Conservation (phyloP, 2,113 vertebrate genomes). For the Melanerpes aurifrons region DNA sequence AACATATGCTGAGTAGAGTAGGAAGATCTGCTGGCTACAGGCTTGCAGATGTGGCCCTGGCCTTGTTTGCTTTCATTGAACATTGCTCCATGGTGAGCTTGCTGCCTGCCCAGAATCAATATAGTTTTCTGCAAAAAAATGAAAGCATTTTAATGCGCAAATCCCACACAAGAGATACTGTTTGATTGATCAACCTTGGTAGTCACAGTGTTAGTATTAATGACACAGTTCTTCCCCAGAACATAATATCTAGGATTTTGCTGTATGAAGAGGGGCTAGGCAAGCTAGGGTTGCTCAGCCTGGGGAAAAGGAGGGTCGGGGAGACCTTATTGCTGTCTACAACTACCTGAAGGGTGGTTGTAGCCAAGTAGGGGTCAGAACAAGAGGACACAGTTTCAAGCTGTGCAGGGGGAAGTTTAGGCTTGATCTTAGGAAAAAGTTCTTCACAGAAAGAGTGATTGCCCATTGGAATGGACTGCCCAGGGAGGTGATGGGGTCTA, state of each 20-base stretch:
- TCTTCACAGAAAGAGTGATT: too few species aligned
- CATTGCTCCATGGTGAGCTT: background rate
- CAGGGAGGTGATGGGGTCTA: too few species aligned
- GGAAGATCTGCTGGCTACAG: background rate
- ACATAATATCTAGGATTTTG: fast-evolving
- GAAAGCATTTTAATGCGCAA: background rate
- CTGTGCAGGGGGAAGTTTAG: too few species aligned
- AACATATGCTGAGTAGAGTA: fast-evolving
- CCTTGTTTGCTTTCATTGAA: background rate
- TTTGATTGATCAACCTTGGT: background rate
- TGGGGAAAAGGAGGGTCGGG: too few species aligned
- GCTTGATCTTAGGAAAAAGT: too few species aligned
- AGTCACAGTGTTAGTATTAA: background rate
- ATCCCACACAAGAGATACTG: background rate
- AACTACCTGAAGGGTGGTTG: too few species aligned
- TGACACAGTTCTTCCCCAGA: background rate
- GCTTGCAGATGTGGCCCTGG: background rate
- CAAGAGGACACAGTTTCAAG: too few species aligned
- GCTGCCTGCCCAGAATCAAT: background rate
- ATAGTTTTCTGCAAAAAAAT: background rate
- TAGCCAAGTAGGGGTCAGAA: too few species aligned
- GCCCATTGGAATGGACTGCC: too few species aligned
- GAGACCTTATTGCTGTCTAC: too few species aligned
- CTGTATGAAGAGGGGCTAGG: too few species aligned
- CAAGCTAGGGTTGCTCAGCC: too few species aligned